phyloP scores from a whole-genome alignment of 2,888 invertebrate genomes.

The Orthosia gothica region DNA sequence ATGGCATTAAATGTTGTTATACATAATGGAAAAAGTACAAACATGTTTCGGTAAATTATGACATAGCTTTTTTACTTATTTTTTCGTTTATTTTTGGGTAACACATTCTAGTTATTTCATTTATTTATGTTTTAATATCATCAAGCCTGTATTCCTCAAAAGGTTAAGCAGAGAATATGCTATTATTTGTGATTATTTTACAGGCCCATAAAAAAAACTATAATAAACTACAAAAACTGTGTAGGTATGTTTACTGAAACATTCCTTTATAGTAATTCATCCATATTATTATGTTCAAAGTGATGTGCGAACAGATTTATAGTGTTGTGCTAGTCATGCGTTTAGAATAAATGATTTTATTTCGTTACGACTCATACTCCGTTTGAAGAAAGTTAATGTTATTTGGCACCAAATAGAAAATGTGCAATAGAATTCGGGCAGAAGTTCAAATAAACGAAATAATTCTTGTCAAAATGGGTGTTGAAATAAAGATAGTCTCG shows the following conservation, averaged over 20 bases:
- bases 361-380: slow-evolving; percentile 9
- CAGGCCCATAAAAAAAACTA: neutral
- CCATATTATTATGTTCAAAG: slow-evolving; percentile 14
- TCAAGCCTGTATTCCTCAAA: neutral
- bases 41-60: too few species aligned
- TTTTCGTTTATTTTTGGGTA: too few species aligned
- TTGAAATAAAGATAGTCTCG: neutral
- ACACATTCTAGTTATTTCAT: too few species aligned
- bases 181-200: neutral
- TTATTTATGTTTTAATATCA: too few species aligned
- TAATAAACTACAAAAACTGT: neutral
- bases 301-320: slow-evolving; percentile 27
- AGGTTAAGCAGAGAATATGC: neutral
- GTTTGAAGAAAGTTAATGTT: slow-evolving; percentile 1
- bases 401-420: slow-evolving; percentile 31
- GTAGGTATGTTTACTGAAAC: neutral
- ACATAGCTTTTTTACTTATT: too few species aligned
- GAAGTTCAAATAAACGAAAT: neutral
- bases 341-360: slow-evolving; percentile 41
- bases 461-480: neutral
- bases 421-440: neutral
- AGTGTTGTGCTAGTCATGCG: slow-evolving; percentile 3
- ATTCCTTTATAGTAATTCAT: neutral
- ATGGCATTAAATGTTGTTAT: too few species aligned
- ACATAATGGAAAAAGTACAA: too few species aligned